Conservation (phyloP, 2,888 invertebrate genomes). For the Epistrophe eligans region DNA sequence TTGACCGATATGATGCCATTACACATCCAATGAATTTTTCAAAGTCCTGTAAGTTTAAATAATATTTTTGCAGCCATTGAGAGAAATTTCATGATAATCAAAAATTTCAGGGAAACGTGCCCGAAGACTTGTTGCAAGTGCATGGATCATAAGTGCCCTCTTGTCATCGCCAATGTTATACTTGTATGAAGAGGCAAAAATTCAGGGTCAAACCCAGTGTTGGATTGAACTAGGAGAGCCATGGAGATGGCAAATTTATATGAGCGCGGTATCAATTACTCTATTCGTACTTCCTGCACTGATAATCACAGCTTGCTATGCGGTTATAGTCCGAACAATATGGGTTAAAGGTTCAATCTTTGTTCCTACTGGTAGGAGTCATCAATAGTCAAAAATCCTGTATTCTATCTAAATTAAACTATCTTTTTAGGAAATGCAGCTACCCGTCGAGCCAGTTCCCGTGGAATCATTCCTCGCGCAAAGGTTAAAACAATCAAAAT, state of each 20-base stretch:
- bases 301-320: slow-evolving; percentile 95
- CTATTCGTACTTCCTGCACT: slow-evolving; percentile 94
- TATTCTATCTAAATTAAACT: neutral
- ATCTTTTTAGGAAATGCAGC: slow-evolving; percentile 83
- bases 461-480: slow-evolving; percentile 96
- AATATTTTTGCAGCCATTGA: neutral
- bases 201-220: slow-evolving; percentile 92
- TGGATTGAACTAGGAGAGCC: slow-evolving; percentile 93
- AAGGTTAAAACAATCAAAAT: slow-evolving; percentile 99
- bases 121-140: slow-evolving; percentile 89
- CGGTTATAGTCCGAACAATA: slow-evolving; percentile 95
- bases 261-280: slow-evolving; percentile 91
- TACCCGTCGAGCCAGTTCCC: slow-evolving; percentile 92
- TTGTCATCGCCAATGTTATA: slow-evolving; percentile 93
- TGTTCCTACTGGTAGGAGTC: slow-evolving; percentile 80
- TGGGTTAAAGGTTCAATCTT: slow-evolving; percentile 89
- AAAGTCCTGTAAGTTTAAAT: slow-evolving; percentile 91
- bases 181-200: slow-evolving; percentile 91
- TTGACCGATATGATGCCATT: slow-evolving; percentile 96
- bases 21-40: slow-evolving; percentile 98
- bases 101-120: slow-evolving; percentile 91
- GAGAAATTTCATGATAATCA: neutral
- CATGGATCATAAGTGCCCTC: slow-evolving; percentile 92
- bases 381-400: neutral
- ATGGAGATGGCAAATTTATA: slow-evolving; percentile 94